phyloP scores from a whole-genome alignment of 92 coral and sea anemone species.

The Actinernus sp. region DNA sequence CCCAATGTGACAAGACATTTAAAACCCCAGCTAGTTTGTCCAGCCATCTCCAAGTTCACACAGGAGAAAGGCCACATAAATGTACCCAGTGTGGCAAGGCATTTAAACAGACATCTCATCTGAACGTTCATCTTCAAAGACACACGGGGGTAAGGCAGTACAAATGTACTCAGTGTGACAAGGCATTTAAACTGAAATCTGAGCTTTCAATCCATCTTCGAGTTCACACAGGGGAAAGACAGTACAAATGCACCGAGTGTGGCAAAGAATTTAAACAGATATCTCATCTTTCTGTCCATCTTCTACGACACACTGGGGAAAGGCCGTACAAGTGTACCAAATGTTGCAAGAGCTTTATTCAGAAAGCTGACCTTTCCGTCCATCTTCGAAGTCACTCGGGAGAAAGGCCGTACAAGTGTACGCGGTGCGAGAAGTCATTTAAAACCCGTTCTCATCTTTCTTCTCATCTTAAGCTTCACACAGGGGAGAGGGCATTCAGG shows the following conservation, averaged over 20 bases:
- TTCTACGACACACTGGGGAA: neutral
- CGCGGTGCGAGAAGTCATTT: neutral
- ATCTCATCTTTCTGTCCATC: neutral
- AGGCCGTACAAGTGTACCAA: neutral
- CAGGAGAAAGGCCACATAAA: neutral
- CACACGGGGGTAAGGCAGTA: neutral
- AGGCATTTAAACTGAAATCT: neutral
- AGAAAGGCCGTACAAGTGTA: neutral
- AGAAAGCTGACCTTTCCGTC: neutral
- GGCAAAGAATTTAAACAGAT: neutral
- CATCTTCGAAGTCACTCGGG: neutral
- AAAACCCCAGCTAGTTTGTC: neutral
- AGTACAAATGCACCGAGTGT: neutral
- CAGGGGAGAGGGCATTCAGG: neutral
- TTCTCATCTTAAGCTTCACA: too few relatives aligned
- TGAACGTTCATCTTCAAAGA: neutral
- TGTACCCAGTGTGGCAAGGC: neutral
- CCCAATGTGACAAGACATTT: neutral
- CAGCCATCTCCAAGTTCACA: conserved; percentile 1
- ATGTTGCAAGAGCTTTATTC: neutral
- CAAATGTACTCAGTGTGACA: conserved; percentile 4
- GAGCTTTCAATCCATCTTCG: neutral
- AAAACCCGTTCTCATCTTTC: neutral
- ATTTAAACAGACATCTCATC: neutral
- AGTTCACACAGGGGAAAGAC: neutral